Evolutionary conservation across 2,888 invertebrate species (phyloP), one percentile per base, ranked within the genome.

Genomic region (Netelia fuscicornis): DNA sequence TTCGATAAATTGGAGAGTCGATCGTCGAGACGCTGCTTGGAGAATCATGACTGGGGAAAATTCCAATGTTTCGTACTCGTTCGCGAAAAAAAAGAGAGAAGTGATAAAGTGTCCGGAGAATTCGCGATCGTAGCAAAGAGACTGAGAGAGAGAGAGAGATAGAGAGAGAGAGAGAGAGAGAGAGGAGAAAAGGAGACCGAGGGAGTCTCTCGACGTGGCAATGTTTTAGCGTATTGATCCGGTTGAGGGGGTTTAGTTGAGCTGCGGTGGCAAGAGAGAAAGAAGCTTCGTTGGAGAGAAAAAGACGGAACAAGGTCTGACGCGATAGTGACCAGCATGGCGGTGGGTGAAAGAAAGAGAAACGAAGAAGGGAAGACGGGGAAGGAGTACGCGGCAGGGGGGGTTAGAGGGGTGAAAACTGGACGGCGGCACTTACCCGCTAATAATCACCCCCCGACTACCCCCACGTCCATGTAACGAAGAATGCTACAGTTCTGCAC

Each of bases 151-250:
- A 54, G 52, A 17, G 52, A 52, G 9, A 8, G 30, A 30, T n/a
- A 48, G 13, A 13, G 25, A 54, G 44, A 20, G 2, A 48, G 13
- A 13, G 25, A 54, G 52, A 17, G 52, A 52, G 9, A 8, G 30
- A 30, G 48, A 48, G 44, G 20, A 17, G 25, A 64, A 52, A 78
- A 79, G n/a, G 65, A 74, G 81, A 80, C 72, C 67, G 77, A 84
- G 79, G 87, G 89, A 90, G 90, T 90, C 90, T 91, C 91, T 90
- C 92, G 91, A 90, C 91, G 92, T 91, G 91, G 92, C 90, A 92
- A 92, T 93, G 92, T 92, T 93, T 93, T 93, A 93, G 91, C 92
- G 92, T 93, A 93, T 93, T 93, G 93, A 93, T 93, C 93, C 93
- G 91, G 89, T 89, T 71, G 76, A 82, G 81, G 78, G 80, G 75